These are phyloP conservation scores for Eristalis tenax DNA, from an alignment of 2,888 invertebrate genomes.

Conservation along the genomic window DNA sequence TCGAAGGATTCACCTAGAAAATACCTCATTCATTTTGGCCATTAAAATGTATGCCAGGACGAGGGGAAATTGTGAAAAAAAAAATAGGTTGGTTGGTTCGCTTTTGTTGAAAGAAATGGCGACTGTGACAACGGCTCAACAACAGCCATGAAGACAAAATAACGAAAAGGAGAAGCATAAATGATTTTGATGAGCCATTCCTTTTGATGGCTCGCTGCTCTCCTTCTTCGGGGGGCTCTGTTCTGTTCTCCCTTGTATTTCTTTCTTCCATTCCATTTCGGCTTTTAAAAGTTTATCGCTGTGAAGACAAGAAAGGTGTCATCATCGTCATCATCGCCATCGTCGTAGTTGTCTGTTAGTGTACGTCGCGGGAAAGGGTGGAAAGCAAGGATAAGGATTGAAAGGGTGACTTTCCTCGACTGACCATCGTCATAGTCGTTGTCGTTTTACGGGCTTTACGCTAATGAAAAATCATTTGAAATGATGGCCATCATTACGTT, in stretches of 20 bases:
- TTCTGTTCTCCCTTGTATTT: background rate
- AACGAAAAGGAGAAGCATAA: conserved; percentile 30
- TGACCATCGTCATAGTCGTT: background rate
- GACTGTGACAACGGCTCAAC: conserved; percentile 28
- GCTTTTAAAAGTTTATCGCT: conserved; percentile 29
- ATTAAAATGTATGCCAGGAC: background rate
- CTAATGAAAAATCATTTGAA: conserved; percentile 36
- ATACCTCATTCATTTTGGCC: background rate
- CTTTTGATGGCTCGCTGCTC: conserved; percentile 21
- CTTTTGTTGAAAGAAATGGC: conserved; percentile 35
- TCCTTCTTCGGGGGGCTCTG: background rate
- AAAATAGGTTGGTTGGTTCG: conserved; percentile 31
- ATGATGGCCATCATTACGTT: conserved; percentile 23
- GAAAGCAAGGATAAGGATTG: background rate
- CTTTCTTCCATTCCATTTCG: background rate
- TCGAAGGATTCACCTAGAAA: background rate
- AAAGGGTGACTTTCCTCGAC: conserved; percentile 2
- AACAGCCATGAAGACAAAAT: conserved; percentile 9
- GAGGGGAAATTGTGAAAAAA: conserved; percentile 8
- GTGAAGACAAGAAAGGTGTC: conserved; percentile 11
- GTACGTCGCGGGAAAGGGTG: background rate
- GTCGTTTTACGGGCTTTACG: conserved; percentile 32
- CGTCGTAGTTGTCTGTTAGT: too few relatives aligned
- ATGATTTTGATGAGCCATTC: conserved; percentile 51
- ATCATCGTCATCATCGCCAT: background rate